Conservation (phyloP, 2,113 vertebrate species). For the Catagonus wagneri region DNA sequence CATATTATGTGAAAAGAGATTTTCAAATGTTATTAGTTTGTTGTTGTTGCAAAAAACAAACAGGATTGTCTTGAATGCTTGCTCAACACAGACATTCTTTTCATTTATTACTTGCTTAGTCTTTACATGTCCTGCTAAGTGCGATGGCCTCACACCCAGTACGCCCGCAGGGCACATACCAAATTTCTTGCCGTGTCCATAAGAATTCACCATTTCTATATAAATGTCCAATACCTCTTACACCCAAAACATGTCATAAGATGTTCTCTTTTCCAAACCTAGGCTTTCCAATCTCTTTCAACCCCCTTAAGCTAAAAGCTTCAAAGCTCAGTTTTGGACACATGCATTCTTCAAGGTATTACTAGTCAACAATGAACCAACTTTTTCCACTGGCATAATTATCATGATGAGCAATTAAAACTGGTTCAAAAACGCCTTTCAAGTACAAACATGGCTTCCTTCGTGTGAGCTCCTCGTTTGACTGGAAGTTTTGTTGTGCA, state of each 20-base stretch:
- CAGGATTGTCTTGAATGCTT: background rate
- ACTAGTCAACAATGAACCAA: background rate
- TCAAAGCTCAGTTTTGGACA: background rate
- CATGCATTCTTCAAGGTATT: background rate
- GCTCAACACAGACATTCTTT: background rate
- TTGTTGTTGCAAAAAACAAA: background rate
- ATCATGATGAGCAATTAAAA: background rate
- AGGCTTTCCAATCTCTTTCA: background rate
- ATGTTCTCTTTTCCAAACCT: background rate
- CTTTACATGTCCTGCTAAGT: accelerated
- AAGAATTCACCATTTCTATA: background rate
- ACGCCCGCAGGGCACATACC: no score
- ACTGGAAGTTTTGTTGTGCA: background rate
- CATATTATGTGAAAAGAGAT: background rate
- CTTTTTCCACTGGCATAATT: background rate
- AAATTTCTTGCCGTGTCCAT: background rate
- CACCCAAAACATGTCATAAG: background rate
- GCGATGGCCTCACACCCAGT: accelerated
- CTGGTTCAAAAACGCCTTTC: background rate
- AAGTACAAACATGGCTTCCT: background rate
- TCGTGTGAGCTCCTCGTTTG: background rate
- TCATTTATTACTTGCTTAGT: background rate
- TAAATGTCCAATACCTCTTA: background rate
- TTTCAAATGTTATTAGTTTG: background rate
- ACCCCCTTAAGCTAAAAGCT: background rate